phyloP scores from a whole-genome alignment of 2,113 vertebrate species.

The Xerus inauris region DNA sequence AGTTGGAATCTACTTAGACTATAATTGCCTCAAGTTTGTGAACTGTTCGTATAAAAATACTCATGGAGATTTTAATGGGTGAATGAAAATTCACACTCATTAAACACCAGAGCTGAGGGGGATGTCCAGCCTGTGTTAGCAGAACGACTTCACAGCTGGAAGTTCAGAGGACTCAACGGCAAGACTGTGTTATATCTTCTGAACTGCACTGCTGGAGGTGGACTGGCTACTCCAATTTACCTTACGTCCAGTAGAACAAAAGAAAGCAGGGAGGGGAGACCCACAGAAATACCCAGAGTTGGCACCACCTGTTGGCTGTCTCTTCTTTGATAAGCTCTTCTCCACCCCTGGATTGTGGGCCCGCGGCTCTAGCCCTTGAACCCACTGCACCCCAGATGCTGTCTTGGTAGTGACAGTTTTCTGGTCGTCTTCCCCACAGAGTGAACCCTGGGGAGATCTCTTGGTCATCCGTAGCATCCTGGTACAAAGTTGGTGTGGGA shows the following conservation, averaged over 20 bases:
- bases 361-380: too few species aligned
- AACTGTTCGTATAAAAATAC: slow-evolving; percentile 52
- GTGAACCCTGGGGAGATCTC: background rate
- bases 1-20: background rate
- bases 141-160: slow-evolving; percentile 26
- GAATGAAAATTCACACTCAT: slow-evolving; percentile 61
- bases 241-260: background rate
- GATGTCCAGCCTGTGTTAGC: background rate
- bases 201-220: background rate
- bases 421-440: background rate
- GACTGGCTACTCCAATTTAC: background rate
- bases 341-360: background rate
- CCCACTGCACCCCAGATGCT: background rate
- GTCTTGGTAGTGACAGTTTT: background rate
- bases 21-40: slow-evolving; percentile 35
- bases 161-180: background rate
- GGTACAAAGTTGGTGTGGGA: background rate
- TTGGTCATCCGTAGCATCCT: background rate
- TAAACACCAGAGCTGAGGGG: background rate
- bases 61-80: slow-evolving; percentile 37
- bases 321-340: background rate
- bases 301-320: background rate
- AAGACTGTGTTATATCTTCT: background rate
- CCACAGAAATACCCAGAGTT: background rate
- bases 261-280: background rate